Percentiles rank a stretch among this genome's conserved stretches.
phyloP scores from a whole-genome alignment of 2,888 invertebrate genomes.

The Tachina lurida region DNA sequence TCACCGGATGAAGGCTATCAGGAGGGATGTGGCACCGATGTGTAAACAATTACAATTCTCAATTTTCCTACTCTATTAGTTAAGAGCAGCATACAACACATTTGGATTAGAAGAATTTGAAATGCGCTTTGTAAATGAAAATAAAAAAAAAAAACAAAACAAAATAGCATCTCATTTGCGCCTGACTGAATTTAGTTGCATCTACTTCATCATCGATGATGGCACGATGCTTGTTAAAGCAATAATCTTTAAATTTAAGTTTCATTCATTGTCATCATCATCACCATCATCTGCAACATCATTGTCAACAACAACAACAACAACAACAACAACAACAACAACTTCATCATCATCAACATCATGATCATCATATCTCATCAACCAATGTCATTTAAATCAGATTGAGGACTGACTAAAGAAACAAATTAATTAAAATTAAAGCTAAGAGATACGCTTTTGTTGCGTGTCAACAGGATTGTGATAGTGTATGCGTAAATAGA shows the following conservation, averaged over 20 bases:
- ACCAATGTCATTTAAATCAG: constrained; percentile 31
- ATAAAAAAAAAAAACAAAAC: constrained; percentile 23
- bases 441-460: constrained; percentile 51
- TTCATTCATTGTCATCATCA: constrained; percentile 31
- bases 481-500: constrained; percentile 81
- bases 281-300: background rate
- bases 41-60: constrained; percentile 84
- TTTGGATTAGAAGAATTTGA: constrained; percentile 16
- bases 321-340: constrained; percentile 1
- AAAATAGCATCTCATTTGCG: constrained; percentile 63
- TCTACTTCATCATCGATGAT: constrained; percentile 60
- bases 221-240: constrained; percentile 65
- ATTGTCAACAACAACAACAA: background rate
- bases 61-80: constrained; percentile 56
- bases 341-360: background rate
- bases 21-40: constrained; percentile 96
- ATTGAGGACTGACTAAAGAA: constrained; percentile 59
- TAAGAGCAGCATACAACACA: constrained; percentile 7
- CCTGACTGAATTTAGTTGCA: constrained; percentile 71
- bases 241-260: constrained; percentile 66
- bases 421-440: constrained; percentile 39
- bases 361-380: constrained; percentile 18
- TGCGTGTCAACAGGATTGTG: constrained; percentile 77
- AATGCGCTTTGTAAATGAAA: constrained; percentile 61
- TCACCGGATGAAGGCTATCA: constrained; percentile 96